Evolutionary conservation across 2,797 vertebrate genomes (phyloP).

Genomic region (Remorina albescens): DNA sequence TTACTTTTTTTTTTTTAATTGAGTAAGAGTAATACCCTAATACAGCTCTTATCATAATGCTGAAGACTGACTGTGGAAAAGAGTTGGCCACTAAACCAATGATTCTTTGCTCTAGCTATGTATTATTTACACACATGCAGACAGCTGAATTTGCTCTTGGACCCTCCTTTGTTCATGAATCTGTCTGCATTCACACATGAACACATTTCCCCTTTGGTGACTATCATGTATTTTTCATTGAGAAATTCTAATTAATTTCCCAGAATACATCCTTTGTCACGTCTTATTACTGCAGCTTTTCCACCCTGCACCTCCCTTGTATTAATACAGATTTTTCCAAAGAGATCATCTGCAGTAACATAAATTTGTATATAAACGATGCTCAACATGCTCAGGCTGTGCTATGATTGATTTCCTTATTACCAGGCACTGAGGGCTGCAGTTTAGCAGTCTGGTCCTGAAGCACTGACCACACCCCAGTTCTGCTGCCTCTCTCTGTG

Average conservation of each 20-base stretch:
- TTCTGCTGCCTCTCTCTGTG: slow-evolving; percentile 21
- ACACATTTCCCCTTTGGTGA: too few species aligned
- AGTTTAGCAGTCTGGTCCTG: slow-evolving; percentile 51
- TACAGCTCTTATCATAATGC: too few species aligned
- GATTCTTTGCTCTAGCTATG: slow-evolving; percentile 17
- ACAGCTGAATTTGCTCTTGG: slow-evolving; percentile 13
- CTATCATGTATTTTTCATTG: neutral
- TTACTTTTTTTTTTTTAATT: too few species aligned
- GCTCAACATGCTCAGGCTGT: slow-evolving; percentile 17
- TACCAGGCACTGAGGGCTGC: slow-evolving; percentile 37
- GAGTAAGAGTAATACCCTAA: too few species aligned
- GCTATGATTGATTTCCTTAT: slow-evolving; percentile 56
- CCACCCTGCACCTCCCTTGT: slow-evolving; percentile 5
- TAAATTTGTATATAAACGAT: slow-evolving; percentile 20
- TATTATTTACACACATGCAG: slow-evolving; percentile 39
- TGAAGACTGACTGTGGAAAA: slow-evolving; percentile 21
- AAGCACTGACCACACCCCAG: slow-evolving; percentile 62
- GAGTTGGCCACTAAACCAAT: neutral
- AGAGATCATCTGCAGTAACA: slow-evolving; percentile 26
- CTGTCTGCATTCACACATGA: neutral
- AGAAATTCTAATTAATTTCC: neutral
- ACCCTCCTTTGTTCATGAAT: neutral
- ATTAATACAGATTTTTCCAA: slow-evolving; percentile 3
- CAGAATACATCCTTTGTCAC: neutral
- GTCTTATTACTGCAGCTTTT: neutral